Evolutionary conservation across 2,113 vertebrate genomes (phyloP).

Genomic region (Alethe castanea): DNA sequence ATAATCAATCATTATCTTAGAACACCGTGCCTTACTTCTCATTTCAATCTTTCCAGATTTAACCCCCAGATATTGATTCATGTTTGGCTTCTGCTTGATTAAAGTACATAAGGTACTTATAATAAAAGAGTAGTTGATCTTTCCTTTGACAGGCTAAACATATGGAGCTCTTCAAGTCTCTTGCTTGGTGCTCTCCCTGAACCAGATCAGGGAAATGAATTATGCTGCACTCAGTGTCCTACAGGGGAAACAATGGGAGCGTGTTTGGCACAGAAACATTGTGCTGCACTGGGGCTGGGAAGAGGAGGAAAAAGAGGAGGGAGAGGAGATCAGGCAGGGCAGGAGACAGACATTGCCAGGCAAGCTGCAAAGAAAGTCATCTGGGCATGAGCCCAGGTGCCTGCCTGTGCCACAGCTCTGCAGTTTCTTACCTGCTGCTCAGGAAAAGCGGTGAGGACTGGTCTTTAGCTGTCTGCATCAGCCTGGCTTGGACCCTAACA

Average conservation of each 20-base stretch:
- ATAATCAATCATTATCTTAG: not conserved
- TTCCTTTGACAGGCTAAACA: conserved; percentile 21
- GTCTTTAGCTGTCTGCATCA: not conserved
- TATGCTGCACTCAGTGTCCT: not conserved
- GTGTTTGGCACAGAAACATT: not conserved
- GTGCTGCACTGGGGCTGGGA: not conserved
- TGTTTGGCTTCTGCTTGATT: not conserved
- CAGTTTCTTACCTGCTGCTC: not conserved
- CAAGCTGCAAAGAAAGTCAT: not conserved
- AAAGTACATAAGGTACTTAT: not conserved
- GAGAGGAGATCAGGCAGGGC: not conserved
- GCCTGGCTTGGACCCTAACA: not conserved
- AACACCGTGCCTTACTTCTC: not conserved
- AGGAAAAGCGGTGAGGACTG: not conserved
- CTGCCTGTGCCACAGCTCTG: not conserved
- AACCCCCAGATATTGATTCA: conserved; percentile 2
- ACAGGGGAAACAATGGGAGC: not conserved
- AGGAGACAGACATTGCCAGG: not conserved
- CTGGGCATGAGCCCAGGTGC: not conserved
- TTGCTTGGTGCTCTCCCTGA: not conserved
- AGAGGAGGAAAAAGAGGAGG: not conserved
- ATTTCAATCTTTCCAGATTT: conserved; percentile 12
- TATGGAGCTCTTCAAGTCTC: conserved; percentile 11
- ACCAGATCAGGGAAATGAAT: not conserved
- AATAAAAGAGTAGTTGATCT: not conserved